These are phyloP conservation scores for Muntiacus muntjak DNA, from an alignment of 2,113 vertebrate genomes.

Conservation along the genomic window DNA sequence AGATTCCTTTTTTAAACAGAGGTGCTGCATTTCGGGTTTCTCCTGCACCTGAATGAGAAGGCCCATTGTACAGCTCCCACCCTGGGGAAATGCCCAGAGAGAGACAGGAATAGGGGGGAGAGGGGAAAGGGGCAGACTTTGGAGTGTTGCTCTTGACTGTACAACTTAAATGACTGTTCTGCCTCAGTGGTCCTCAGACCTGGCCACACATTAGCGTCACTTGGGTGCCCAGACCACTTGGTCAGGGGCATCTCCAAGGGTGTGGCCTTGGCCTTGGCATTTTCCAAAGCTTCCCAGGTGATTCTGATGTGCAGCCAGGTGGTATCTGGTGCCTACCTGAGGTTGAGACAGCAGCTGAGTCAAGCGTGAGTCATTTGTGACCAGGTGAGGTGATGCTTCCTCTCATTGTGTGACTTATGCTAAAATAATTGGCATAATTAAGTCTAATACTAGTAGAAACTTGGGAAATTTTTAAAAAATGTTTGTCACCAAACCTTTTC, in stretches of 20 bases:
- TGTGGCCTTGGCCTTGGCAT: neutral
- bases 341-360: neutral
- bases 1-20: neutral
- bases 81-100: neutral
- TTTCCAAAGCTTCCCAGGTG: neutral
- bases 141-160: neutral
- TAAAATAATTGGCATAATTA: neutral
- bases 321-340: neutral
- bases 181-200: neutral
- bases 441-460: constrained; percentile 28
- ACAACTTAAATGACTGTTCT: neutral
- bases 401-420: neutral
- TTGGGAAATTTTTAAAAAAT: neutral
- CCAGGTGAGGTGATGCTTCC: neutral
- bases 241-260: neutral
- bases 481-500: neutral
- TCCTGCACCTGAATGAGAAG: neutral
- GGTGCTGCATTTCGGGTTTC: neutral
- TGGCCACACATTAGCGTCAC: neutral
- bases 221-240: neutral
- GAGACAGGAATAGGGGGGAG: neutral
- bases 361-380: neutral
- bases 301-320: neutral
- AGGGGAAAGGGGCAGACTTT: neutral
- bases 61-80: neutral